Evolutionary conservation across 1,140 invertebrate species (phyloP).

Genomic region (Drosophila oshimai): DNA sequence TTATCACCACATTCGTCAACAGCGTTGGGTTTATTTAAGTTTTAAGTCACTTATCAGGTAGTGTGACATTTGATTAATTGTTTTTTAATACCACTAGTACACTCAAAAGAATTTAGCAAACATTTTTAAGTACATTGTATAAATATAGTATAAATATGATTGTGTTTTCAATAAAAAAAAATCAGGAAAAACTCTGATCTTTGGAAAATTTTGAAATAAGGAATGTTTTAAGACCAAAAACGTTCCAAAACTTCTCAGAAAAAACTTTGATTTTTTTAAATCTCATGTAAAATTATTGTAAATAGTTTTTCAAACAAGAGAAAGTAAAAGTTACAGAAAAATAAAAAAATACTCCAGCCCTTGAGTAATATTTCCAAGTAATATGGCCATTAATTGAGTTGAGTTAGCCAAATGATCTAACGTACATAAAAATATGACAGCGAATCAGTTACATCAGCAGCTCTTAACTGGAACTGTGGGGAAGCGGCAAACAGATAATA

Average conservation of each 20-base stretch:
- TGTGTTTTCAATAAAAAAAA: too few relatives aligned
- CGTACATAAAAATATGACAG: neutral
- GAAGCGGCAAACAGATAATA: slow-evolving; percentile 66
- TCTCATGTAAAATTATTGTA: too few relatives aligned
- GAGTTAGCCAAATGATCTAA: neutral
- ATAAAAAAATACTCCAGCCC: neutral
- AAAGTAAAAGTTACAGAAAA: too few relatives aligned
- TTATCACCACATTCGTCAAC: slow-evolving; percentile 1
- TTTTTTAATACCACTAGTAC: slow-evolving; percentile 38
- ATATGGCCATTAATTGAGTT: slow-evolving; percentile 7
- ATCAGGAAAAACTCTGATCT: too few relatives aligned
- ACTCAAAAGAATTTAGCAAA: neutral
- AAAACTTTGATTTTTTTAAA: too few relatives aligned
- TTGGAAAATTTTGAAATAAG: too few relatives aligned
- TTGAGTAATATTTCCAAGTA: neutral
- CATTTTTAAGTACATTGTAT: too few relatives aligned
- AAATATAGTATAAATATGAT: too few relatives aligned
- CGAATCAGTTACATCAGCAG: slow-evolving; percentile 35
- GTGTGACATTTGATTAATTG: slow-evolving; percentile 36
- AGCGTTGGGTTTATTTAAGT: neutral
- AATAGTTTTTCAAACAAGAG: neutral
- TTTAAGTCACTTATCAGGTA: slow-evolving; percentile 17
- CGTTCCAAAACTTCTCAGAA: too few relatives aligned
- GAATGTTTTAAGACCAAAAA: too few relatives aligned
- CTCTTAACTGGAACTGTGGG: neutral